phyloP scores from a whole-genome alignment of 2,113 vertebrate species.

The Elephas maximus region DNA sequence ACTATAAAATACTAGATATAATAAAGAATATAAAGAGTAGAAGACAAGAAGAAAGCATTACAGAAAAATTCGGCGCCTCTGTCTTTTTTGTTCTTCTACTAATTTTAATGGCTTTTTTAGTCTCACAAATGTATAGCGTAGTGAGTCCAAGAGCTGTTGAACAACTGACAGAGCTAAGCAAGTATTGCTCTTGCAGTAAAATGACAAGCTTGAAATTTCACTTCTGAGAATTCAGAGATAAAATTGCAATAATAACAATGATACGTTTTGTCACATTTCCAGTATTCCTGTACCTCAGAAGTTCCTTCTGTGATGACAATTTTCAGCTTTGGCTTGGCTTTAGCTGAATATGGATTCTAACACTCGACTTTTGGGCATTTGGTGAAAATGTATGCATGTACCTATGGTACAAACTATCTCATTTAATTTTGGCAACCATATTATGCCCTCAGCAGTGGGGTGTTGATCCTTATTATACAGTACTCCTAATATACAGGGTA shows the following conservation, averaged over 20 bases:
- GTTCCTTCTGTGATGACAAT: background rate
- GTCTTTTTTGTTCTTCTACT: background rate
- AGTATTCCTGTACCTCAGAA: background rate
- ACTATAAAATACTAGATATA: background rate
- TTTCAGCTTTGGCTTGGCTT: slow-evolving; percentile 36
- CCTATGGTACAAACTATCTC: background rate
- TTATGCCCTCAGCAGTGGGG: background rate
- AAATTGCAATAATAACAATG: background rate
- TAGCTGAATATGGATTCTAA: slow-evolving; percentile 31
- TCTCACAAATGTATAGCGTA: background rate
- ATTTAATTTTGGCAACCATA: background rate
- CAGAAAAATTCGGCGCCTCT: background rate
- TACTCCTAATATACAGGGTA: background rate
- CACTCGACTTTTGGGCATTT: background rate
- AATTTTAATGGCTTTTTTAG: background rate
- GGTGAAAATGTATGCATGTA: background rate
- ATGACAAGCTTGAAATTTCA: background rate
- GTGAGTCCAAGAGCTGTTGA: background rate
- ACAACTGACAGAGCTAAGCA: background rate
- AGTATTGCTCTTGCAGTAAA: background rate
- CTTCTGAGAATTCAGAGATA: background rate
- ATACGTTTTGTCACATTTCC: background rate
- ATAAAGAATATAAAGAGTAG: background rate
- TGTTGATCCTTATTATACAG: background rate
- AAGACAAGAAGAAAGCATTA: background rate